A percentile compares a stretch with the other conserved stretches of the same genome.
These are phyloP conservation scores for Sorex fumeus DNA, from an alignment of 2,113 vertebrate genomes.

Conservation along the genomic window DNA sequence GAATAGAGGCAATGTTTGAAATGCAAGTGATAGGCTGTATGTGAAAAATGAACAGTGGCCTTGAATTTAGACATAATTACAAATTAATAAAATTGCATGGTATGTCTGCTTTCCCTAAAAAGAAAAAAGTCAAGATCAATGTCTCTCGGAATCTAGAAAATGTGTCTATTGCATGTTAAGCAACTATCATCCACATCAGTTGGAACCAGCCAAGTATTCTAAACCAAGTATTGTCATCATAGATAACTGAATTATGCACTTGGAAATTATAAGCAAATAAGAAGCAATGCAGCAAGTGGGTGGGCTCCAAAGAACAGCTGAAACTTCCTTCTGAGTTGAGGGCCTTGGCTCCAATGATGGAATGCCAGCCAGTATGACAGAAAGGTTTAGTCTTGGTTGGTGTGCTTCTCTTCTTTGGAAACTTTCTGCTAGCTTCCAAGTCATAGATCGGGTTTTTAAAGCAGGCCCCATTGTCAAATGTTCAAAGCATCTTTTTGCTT, in stretches of 20 bases:
- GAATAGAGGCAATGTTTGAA: neutral
- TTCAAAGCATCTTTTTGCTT: constrained; percentile 65
- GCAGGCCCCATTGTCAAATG: constrained; percentile 32
- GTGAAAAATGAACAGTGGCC: neutral
- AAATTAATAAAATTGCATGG: neutral
- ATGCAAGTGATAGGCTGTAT: neutral
- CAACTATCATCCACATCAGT: neutral
- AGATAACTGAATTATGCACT: neutral
- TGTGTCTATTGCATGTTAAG: neutral
- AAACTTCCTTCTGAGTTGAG: neutral
- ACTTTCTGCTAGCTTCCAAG: neutral
- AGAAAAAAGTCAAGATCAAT: neutral
- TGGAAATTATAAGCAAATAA: neutral
- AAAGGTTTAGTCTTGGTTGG: neutral
- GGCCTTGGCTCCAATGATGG: neutral
- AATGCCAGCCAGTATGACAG: neutral
- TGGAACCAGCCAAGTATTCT: neutral
- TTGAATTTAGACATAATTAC: constrained; percentile 19
- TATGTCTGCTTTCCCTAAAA: neutral
- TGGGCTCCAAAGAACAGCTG: neutral
- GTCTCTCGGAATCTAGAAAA: neutral
- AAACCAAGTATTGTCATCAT: neutral
- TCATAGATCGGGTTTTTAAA: constrained; percentile 2
- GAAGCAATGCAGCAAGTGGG: neutral
- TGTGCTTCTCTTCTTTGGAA: constrained; percentile 20